phyloP scores from a whole-genome alignment of 2,888 invertebrate species.

The Nebria brevicollis region DNA sequence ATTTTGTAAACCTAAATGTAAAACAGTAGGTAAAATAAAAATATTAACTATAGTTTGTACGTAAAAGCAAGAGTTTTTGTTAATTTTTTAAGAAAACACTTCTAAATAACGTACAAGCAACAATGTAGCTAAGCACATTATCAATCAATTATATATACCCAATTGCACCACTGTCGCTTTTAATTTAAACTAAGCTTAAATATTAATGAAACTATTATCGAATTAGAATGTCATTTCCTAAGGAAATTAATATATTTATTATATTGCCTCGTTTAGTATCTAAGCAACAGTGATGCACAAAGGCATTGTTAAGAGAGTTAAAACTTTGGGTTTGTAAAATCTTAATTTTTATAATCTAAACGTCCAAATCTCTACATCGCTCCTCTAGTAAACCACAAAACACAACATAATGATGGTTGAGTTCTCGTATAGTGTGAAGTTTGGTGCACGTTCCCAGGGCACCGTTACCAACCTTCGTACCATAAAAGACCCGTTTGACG shows the following conservation, averaged over 20 bases:
- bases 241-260: neutral
- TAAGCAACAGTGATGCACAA: neutral
- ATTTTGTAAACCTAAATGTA: neutral
- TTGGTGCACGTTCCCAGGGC: conserved; percentile 77
- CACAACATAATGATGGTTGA: conserved; percentile 94
- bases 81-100: neutral
- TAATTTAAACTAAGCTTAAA: neutral
- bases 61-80: neutral
- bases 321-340: neutral
- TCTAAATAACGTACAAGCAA: conserved; percentile 1
- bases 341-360: conserved; percentile 13
- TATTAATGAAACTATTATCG: neutral
- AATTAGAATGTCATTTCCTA: neutral
- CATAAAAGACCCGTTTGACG: conserved; percentile 83
- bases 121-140: neutral
- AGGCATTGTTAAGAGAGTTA: neutral
- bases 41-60: neutral
- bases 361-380: conserved; percentile 57
- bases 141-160: neutral
- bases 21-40: neutral
- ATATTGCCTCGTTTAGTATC: neutral
- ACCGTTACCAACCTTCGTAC: conserved; percentile 69
- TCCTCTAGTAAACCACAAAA: conserved; percentile 72
- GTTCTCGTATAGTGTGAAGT: conserved; percentile 78
- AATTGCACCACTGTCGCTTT: neutral